A percentile compares a stretch with the other conserved stretches of the same genome.
These are phyloP conservation scores for Anisognathus igniventris DNA, from an alignment of 2,797 vertebrate species.

Conservation along the genomic window DNA sequence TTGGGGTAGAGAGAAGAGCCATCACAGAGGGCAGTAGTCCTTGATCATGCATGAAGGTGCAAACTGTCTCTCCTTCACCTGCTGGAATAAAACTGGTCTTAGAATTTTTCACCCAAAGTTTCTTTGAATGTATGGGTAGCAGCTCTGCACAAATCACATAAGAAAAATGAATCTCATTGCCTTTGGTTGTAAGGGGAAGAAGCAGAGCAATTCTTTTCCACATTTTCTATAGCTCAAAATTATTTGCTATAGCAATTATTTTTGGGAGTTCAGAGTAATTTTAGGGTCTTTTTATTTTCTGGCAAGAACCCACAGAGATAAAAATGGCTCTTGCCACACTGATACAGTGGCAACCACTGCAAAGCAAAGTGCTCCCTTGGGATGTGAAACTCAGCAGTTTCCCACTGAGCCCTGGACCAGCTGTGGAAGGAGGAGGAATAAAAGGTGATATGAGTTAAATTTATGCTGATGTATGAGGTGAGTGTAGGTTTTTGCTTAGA, in stretches of 20 bases:
- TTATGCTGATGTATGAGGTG: conserved; percentile 72
- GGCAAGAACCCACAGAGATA: not conserved
- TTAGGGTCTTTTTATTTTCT: not conserved
- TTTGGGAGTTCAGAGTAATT: not conserved
- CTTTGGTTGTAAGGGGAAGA: not conserved
- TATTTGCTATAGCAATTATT: conserved; percentile 29
- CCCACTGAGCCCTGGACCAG: conserved; percentile 24
- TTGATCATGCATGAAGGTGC: not conserved
- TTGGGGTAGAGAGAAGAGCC: not conserved
- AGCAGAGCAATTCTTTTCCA: not conserved
- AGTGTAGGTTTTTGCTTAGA: conserved; percentile 60
- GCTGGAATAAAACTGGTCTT: not conserved
- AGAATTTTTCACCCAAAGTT: not conserved
- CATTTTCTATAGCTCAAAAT: not conserved
- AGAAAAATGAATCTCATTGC: not conserved
- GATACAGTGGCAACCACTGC: conserved; percentile 17
- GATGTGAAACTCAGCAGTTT: conserved; percentile 38
- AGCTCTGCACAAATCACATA: not conserved
- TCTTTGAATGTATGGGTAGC: not conserved
- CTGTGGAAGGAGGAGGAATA: conserved; percentile 45
- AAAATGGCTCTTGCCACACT: not conserved
- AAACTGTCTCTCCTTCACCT: not conserved
- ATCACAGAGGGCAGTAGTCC: not conserved
- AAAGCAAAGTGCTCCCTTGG: conserved; percentile 16
- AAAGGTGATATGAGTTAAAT: conserved; percentile 62